Evolutionary conservation across 2,888 invertebrate species (phyloP).

Genomic region (Coenonympha glycerion): DNA sequence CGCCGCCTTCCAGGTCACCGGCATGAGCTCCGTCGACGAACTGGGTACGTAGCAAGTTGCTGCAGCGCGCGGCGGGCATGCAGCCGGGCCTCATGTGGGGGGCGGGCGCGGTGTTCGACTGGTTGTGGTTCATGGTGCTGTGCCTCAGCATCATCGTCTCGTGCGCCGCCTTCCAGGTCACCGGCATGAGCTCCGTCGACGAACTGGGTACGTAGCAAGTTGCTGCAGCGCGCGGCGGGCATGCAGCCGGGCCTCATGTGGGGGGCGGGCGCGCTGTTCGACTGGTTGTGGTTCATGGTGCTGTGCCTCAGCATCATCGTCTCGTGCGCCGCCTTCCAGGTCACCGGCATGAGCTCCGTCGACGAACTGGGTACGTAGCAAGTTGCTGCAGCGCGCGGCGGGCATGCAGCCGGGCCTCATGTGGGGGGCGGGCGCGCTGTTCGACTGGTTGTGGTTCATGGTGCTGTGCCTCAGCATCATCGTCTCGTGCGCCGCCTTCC

Average conservation of each 20-base stretch:
- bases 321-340: conserved; percentile 79
- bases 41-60: too few species aligned
- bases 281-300: conserved; percentile 78
- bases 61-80: conserved; percentile 84
- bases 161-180: conserved; percentile 79
- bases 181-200: conserved; percentile 70
- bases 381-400: conserved; percentile 83
- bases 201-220: too few species aligned
- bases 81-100: conserved; percentile 81
- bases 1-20: conserved; percentile 79
- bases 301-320: conserved; percentile 74
- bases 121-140: conserved; percentile 77
- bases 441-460: conserved; percentile 80
- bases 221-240: conserved; percentile 84
- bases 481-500: conserved; percentile 78
- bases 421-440: conserved; percentile 82
- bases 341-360: conserved; percentile 75
- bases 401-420: conserved; percentile 80
- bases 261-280: conserved; percentile 81
- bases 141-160: conserved; percentile 75
- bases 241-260: conserved; percentile 81
- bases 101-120: conserved; percentile 81
- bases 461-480: conserved; percentile 75
- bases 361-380: too few species aligned
- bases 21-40: conserved; percentile 67